phyloP scores from a whole-genome alignment of 2,797 vertebrate species.

The Coracias cyanogaster region DNA sequence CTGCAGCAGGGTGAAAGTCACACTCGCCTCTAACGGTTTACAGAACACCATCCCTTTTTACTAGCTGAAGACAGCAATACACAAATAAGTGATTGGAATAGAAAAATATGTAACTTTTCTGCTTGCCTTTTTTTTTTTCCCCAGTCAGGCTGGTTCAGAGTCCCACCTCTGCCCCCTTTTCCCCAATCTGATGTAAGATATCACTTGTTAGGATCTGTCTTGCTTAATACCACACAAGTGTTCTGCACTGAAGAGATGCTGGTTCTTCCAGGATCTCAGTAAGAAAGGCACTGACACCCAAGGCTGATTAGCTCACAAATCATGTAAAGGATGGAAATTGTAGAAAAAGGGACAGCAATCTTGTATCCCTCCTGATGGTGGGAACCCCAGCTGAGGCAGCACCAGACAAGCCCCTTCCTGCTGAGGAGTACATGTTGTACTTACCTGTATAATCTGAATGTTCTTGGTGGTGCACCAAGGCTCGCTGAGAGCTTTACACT shows the following conservation, averaged over 20 bases:
- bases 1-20: neutral
- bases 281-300: fast-evolving
- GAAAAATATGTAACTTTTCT: neutral
- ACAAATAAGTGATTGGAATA: neutral
- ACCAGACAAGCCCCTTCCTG: fast-evolving
- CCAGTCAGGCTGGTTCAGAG: neutral
- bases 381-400: neutral
- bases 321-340: neutral
- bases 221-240: neutral
- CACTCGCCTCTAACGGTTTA: neutral
- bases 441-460: neutral
- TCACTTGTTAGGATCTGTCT: neutral
- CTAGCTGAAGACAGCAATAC: neutral
- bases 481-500: neutral
- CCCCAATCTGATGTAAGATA: neutral
- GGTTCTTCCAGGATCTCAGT: neutral
- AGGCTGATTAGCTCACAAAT: neutral
- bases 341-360: neutral
- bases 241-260: neutral
- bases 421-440: neutral
- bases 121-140: neutral
- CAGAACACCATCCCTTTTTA: neutral
- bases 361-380: neutral
- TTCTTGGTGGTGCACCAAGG: neutral
- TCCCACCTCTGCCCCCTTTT: neutral